Evolutionary conservation across 2,888 invertebrate genomes (phyloP), one percentile per base, ranked within the genome.

Genomic region (Cacoxenus indagator): DNA sequence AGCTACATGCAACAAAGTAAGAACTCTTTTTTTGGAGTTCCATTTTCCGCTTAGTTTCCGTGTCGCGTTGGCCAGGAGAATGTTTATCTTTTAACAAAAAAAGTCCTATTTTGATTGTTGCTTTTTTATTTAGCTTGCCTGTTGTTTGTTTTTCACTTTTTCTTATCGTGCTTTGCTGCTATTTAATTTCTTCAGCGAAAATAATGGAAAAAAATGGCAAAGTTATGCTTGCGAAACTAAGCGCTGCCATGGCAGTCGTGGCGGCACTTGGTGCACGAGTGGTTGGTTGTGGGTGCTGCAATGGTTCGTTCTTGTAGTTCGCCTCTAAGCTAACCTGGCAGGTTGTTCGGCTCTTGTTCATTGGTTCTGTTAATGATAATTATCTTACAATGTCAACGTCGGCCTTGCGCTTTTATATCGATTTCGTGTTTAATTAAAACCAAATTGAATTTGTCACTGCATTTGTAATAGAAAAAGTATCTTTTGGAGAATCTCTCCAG

Each of bases 111-210:
- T 62, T 45, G n/a, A n/a, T n/a, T n/a, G n/a, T 61, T 43, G 14
- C 3, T 37, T 26, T 45, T 45, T 62, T 61, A 22, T 43, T 24
- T 45, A 43, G 4, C 22, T 51, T 19, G 17, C n/a, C 51, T 51
- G 24, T 1, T 22, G 19, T 37, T 61, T n/a, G 14, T 61, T 37
- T 61, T 22, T 22, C 37, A 37, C 37, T 37, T 57, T 57, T 27
- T 57, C 26, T n/a, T 29, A 17, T n/a, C 26, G 57, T 27, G 57
- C 57, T 17, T n/a, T 29, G 68, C 59, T 70, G 79, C 73, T 75
- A 78, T 76, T 78, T 81, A 81, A 78, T 82, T 78, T 80, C 80
- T 80, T 83, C 73, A 73, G 71, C 77, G 78, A 74, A 75, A 82
- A 75, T 83, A 80, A 77, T 81, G 74, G 82, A 75, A 78, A 81